Evolutionary conservation across 2,888 invertebrate genomes (phyloP).

Genomic region (Dendrolimus houi): DNA sequence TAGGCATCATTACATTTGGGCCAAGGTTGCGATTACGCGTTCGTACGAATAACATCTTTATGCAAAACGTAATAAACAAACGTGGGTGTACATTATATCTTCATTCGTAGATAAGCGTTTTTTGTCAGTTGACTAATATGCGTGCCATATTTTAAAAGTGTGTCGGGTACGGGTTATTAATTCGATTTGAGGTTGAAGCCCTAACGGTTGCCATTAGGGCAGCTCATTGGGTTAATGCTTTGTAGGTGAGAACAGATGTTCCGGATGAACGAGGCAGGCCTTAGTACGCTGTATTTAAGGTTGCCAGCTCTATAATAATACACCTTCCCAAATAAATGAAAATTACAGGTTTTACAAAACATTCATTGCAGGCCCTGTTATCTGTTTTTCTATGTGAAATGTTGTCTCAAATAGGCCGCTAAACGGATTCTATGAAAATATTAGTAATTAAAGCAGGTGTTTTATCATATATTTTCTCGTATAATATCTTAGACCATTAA

Average conservation of each 20-base stretch:
- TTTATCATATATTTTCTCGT: no score
- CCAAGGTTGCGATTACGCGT: slow-evolving; percentile 11
- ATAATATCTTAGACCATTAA: no score
- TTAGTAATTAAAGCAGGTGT: no score
- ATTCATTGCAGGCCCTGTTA: no score
- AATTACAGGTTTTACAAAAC: no score
- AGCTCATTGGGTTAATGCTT: slow-evolving; percentile 72
- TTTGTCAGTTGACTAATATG: slow-evolving; percentile 56
- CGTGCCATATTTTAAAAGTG: slow-evolving; percentile 53
- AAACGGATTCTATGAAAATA: no score
- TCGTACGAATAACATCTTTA: not conserved
- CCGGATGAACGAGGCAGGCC: slow-evolving; percentile 30
- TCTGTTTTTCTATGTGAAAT: no score
- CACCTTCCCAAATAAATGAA: no score
- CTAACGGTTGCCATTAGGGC: slow-evolving; percentile 64
- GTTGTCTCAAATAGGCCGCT: no score
- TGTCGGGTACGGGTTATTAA: slow-evolving; percentile 53
- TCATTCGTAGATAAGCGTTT: slow-evolving; percentile 49
- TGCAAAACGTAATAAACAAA: slow-evolving; percentile 2
- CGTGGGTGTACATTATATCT: slow-evolving; percentile 31
- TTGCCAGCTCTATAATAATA: not conserved
- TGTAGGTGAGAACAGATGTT: slow-evolving; percentile 65
- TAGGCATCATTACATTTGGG: slow-evolving; percentile 4
- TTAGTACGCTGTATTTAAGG: slow-evolving; percentile 12
- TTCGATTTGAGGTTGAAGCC: slow-evolving; percentile 56